Evolutionary conservation across 2,888 invertebrate species (phyloP), one percentile per base, ranked within the genome.

Genomic region (Imbricaverruca yamaguchii): DNA sequence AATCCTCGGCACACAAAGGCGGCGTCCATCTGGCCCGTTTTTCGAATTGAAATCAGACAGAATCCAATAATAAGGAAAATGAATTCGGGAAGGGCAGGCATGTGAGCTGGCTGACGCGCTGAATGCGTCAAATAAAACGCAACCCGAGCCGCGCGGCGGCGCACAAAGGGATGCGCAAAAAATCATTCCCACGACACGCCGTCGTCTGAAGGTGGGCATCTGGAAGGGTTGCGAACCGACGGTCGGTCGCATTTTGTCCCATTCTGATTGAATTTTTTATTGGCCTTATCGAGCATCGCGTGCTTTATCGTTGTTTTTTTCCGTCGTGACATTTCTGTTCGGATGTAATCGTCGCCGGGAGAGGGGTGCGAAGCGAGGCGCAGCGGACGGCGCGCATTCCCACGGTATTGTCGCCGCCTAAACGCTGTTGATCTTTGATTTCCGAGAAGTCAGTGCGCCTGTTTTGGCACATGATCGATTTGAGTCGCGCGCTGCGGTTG

Each of bases 181-280:
- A 74, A 74, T 74, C 53, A 53, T 74, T 74, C 74, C 55, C 74
- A 74, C 74, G 74, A 74, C 8, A 55, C 10, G 18, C 69, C 21
- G 12, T 21, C 55, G 7, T 39, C 53, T 53, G 55, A 74, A 74
- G 74, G 55, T 53, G 21, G 74, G 21, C 18, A 9, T 13, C 21
- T 15, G 53, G 74, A 74, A 74, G 74, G 74, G 74, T 74, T 74
- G 55, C 18, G 53, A 21, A 55, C 74, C 74, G 55, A 39, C 55
- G 74, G 23, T 55, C 6, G 74, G 21, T 55, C 53, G 55, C 53
- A 55, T 74, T 74, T 53, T 74, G 21, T 21, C 74, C 74, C 74
- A 74, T 74, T 74, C 74, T 74, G 74, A 74, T 74, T 55, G 74
- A 74, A 74, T 74, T 74, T 74, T 74, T 74, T 74, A 74, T 74